Conservation (phyloP, 1,140 invertebrate genomes). For the Drosophila carrolli region DNA sequence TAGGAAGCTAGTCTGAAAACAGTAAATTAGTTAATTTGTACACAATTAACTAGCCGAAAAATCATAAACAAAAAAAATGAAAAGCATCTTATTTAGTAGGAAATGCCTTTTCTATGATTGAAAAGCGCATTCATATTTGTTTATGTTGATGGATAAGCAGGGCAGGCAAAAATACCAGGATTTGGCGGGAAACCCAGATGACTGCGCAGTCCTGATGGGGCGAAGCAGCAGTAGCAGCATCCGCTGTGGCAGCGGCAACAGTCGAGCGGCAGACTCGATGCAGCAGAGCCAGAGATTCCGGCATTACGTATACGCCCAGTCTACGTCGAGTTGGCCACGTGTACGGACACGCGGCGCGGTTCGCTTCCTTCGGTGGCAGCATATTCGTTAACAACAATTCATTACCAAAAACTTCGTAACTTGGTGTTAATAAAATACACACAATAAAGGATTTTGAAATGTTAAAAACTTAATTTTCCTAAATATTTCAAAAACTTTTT, state of each 20-base stretch:
- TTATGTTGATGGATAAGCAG: not conserved
- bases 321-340: constrained; percentile 74
- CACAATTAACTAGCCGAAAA: no score
- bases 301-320: constrained; percentile 42
- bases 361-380: constrained; percentile 4
- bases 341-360: constrained; percentile 61
- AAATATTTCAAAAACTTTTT: constrained; percentile 15
- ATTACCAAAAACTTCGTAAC: constrained; percentile 23
- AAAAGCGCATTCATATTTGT: not conserved
- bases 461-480: not conserved
- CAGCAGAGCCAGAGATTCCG: constrained; percentile 40
- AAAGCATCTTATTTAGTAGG: no score
- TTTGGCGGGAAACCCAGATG: constrained; percentile 3
- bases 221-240: constrained; percentile 31
- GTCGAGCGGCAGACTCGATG: constrained; percentile 70
- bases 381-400: constrained; percentile 3
- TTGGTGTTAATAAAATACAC: not conserved
- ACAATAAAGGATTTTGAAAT: not conserved
- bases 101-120: no score
- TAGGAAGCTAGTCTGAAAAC: no score
- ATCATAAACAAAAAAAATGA: no score
- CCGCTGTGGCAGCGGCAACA: constrained; percentile 42
- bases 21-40: no score
- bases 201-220: constrained; percentile 3
- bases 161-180: not conserved